A percentile compares a stretch with the other conserved stretches of the same genome.
These are phyloP conservation scores for Orientallactaga bullata DNA, from an alignment of 2,113 vertebrate species.

Conservation along the genomic window DNA sequence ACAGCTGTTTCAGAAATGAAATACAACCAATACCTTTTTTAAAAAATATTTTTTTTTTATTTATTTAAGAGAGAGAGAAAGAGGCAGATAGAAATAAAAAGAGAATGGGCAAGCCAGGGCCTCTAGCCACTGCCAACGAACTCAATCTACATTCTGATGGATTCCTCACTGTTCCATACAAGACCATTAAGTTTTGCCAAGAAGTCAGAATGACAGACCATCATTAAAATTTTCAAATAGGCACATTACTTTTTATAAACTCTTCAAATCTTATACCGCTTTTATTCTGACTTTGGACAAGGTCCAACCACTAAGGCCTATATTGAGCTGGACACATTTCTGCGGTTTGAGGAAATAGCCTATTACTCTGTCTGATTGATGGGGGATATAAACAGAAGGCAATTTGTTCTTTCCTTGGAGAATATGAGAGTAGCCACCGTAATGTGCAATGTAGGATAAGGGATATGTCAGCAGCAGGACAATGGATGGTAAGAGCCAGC, in stretches of 20 bases:
- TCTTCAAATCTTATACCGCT: not conserved
- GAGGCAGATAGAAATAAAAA: no score
- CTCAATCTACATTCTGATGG: not conserved
- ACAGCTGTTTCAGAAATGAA: not conserved
- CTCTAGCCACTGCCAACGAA: no score
- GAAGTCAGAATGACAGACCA: constrained; percentile 1
- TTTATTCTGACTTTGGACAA: constrained; percentile 44
- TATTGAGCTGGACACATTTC: constrained; percentile 45
- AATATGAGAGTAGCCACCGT: constrained; percentile 43
- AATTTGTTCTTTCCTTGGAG: constrained; percentile 70
- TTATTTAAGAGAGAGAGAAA: no score
- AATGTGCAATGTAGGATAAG: constrained; percentile 55
- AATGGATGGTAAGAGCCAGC: not conserved
- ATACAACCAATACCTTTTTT: not conserved
- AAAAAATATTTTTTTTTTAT: no score
- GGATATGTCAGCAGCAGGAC: constrained; percentile 27
- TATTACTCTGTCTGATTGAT: constrained; percentile 72
- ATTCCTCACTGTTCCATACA: not conserved
- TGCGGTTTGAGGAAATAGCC: constrained; percentile 56
- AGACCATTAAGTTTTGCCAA: not conserved
- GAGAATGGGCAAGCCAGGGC: no score
- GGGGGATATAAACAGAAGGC: constrained; percentile 69
- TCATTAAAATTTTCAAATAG: constrained; percentile 59
- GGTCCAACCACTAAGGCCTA: constrained; percentile 24
- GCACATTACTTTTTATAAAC: constrained; percentile 46